Percentiles rank a stretch among this genome's conserved stretches.
phyloP scores from a whole-genome alignment of 1,140 invertebrate genomes.

The Conus betulinus region DNA sequence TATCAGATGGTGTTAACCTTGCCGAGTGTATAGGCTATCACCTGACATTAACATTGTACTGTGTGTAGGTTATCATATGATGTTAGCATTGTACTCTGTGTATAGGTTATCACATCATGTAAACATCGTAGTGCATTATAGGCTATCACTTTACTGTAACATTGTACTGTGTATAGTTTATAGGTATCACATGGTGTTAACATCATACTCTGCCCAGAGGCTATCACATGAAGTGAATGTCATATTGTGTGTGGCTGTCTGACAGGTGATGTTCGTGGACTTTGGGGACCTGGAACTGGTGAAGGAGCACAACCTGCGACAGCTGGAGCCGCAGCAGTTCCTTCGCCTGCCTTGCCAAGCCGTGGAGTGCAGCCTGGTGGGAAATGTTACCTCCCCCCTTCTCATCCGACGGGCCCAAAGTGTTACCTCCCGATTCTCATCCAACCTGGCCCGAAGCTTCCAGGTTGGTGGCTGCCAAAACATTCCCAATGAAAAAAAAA shows the following conservation, averaged over 20 bases:
- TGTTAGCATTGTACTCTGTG: too few species aligned
- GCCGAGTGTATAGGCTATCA: too few species aligned
- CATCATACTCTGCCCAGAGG: not conserved
- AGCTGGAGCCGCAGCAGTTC: conserved; percentile 61
- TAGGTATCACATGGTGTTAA: too few species aligned
- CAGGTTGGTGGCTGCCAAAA: conserved; percentile 41
- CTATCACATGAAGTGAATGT: not conserved
- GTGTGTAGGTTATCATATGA: too few species aligned
- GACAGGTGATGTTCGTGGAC: conserved; percentile 70
- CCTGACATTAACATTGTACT: too few species aligned
- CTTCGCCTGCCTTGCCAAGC: conserved; percentile 69
- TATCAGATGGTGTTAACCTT: too few species aligned
- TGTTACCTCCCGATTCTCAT: conserved; percentile 47
- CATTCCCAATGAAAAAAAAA: too few species aligned
- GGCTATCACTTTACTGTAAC: too few species aligned
- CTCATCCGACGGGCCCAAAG: too few species aligned
- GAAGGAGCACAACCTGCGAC: conserved; percentile 47
- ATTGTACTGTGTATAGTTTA: too few species aligned
- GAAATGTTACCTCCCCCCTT: conserved; percentile 51
- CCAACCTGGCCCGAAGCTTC: conserved; percentile 54
- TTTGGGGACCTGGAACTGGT: conserved; percentile 68
- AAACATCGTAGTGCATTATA: too few species aligned
- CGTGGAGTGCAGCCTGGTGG: conserved; percentile 65
- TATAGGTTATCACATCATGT: too few species aligned
- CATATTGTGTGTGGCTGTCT: not conserved